Evolutionary conservation across 2,113 vertebrate species (phyloP).

Genomic region (Cochlearius cochlearius): DNA sequence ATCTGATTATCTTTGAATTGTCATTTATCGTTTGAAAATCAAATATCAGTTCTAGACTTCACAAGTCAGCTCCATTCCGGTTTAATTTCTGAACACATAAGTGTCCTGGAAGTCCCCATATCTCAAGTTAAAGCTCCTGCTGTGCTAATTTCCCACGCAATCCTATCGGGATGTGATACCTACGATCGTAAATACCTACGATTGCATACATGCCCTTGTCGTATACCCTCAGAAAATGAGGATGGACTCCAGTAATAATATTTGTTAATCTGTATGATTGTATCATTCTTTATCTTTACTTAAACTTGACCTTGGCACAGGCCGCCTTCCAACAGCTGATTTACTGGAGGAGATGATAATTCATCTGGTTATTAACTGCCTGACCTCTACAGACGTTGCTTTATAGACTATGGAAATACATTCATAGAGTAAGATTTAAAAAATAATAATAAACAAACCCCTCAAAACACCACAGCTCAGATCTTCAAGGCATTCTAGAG

Average conservation of each 20-base stretch:
- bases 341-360: background rate
- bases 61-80: background rate
- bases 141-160: background rate
- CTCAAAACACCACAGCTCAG: background rate
- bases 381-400: background rate
- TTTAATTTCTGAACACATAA: background rate
- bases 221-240: background rate
- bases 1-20: background rate
- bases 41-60: background rate
- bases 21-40: background rate
- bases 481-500: background rate
- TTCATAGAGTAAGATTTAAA: background rate
- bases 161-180: background rate
- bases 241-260: background rate
- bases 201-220: accelerated
- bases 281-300: background rate
- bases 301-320: background rate
- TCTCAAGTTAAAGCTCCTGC: background rate
- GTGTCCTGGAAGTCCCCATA: background rate
- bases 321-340: background rate
- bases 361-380: background rate
- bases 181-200: accelerated
- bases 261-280: background rate
- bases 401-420: background rate
- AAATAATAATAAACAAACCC: background rate